Conservation (phyloP, 1,140 invertebrate species). For the Calephelis virginiensis region DNA sequence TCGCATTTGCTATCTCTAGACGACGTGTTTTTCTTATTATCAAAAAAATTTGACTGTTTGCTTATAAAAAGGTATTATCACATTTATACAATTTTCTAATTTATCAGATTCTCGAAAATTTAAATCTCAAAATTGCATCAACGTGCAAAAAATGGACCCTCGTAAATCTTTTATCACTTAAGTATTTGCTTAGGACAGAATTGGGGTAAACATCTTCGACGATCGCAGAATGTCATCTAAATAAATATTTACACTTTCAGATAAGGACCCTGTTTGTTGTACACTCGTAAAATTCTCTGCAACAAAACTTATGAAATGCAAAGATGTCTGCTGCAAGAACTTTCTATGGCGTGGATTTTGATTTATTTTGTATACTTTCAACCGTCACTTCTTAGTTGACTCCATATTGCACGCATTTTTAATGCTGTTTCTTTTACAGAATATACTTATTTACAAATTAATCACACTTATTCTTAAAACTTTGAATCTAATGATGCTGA, state of each 20-base stretch:
- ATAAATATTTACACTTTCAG: conserved; percentile 15
- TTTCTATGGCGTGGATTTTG: too few species aligned
- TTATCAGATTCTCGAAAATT: neutral
- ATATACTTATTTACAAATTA: too few species aligned
- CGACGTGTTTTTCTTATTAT: too few species aligned
- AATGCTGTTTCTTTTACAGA: too few species aligned
- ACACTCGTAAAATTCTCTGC: conserved; percentile 5
- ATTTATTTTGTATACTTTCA: too few species aligned
- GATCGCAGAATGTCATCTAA: conserved; percentile 9
- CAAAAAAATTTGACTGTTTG: too few species aligned
- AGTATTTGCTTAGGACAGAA: conserved; percentile 6
- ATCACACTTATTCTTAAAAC: too few species aligned
- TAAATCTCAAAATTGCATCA: neutral
- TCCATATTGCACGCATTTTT: too few species aligned
- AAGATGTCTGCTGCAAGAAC: too few species aligned
- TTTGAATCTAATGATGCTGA: too few species aligned
- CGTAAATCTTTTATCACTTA: conserved; percentile 10
- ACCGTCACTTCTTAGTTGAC: too few species aligned
- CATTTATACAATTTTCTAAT: neutral
- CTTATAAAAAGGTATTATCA: neutral
- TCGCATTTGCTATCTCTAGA: too few species aligned
- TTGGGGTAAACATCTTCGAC: conserved; percentile 4
- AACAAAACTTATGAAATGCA: neutral
- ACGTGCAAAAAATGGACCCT: neutral
- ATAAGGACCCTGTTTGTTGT: conserved; percentile 5